These are phyloP conservation scores for Eupeodes corollae DNA, from an alignment of 1,140 invertebrate genomes.

Conservation along the genomic window DNA sequence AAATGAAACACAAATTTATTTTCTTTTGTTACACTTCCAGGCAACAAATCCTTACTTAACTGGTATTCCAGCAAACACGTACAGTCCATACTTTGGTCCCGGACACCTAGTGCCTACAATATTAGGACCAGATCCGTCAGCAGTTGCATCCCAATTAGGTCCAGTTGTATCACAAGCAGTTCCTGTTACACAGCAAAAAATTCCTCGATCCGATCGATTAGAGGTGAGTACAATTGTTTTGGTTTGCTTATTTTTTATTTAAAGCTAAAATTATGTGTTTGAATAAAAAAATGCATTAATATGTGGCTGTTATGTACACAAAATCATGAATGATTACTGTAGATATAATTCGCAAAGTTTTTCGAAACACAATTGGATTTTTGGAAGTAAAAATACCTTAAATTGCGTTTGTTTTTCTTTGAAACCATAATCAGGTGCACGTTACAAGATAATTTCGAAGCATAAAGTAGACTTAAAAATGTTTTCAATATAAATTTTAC, in stretches of 20 bases:
- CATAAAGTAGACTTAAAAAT: too few species aligned
- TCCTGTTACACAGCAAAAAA: conserved; percentile 73
- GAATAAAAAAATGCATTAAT: neutral
- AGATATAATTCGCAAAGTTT: neutral
- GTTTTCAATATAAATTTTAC: too few species aligned
- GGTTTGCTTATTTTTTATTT: neutral
- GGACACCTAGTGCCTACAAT: conserved; percentile 78
- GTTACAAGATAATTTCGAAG: too few species aligned
- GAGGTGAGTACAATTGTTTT: conserved; percentile 60
- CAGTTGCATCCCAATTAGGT: conserved; percentile 64
- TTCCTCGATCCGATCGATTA: conserved; percentile 86
- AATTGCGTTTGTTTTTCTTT: too few species aligned
- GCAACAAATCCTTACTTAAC: conserved; percentile 81
- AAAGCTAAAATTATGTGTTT: neutral
- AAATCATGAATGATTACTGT: neutral
- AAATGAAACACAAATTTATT: too few species aligned
- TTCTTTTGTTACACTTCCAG: conserved; percentile 41
- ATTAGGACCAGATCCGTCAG: conserved; percentile 63
- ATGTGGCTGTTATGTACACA: neutral
- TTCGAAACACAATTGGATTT: neutral
- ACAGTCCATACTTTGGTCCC: conserved; percentile 77
- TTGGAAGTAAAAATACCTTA: neutral
- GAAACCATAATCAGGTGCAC: neutral
- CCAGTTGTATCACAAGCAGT: conserved; percentile 72
- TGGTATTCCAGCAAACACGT: conserved; percentile 70